Evolutionary conservation across 1,140 invertebrate species (phyloP).

Genomic region (Nasonia vitripennis): DNA sequence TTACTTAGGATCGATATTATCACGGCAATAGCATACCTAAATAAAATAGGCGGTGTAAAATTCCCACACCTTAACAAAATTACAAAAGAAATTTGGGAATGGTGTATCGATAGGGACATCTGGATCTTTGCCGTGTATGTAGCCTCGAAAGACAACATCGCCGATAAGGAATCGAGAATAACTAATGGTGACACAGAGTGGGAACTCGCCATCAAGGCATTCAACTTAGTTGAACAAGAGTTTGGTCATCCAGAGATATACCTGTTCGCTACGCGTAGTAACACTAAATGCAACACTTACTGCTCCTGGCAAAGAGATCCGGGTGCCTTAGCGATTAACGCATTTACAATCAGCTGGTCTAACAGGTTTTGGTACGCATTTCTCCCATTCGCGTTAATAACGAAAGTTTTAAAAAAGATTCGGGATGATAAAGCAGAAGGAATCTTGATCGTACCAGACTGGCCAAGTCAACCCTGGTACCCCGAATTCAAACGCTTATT

Average conservation of each 20-base stretch:
- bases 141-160: slow-evolving; percentile 54
- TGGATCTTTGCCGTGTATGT: no score
- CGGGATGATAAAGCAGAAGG: no score
- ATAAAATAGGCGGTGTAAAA: no score
- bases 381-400: slow-evolving; percentile 41
- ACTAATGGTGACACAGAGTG: slow-evolving; percentile 43
- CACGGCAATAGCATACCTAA: no score
- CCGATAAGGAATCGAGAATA: slow-evolving; percentile 41
- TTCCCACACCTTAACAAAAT: no score
- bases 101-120: no score
- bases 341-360: slow-evolving; percentile 43
- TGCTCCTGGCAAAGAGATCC: no score
- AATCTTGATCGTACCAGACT: slow-evolving; percentile 35
- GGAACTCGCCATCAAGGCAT: slow-evolving; percentile 21
- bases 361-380: slow-evolving; percentile 43
- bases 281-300: no score
- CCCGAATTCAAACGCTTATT: no score
- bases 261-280: slow-evolving; percentile 33
- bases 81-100: no score
- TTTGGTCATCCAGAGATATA: slow-evolving; percentile 46
- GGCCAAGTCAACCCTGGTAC: slow-evolving; percentile 47
- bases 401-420: slow-evolving; percentile 39
- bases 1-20: slow-evolving; percentile 60
- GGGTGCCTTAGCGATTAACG: no score
- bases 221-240: not conserved